A percentile compares a stretch with the other conserved stretches of the same genome.
phyloP scores from a whole-genome alignment of 2,113 vertebrate species.

The Anarrhichthys ocellatus region DNA sequence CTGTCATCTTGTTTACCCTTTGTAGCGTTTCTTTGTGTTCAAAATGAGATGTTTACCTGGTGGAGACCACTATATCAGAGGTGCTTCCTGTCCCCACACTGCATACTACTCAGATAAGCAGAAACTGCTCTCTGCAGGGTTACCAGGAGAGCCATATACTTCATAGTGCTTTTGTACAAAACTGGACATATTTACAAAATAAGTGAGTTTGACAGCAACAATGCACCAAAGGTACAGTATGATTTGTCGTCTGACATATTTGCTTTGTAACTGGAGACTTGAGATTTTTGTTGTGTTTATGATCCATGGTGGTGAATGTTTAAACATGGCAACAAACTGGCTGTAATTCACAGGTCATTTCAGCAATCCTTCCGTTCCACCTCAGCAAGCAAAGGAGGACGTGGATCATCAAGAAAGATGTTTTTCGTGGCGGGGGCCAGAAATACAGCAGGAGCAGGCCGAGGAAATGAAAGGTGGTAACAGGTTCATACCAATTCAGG shows the following conservation, averaged over 20 bases:
- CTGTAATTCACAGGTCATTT: slow-evolving; percentile 83
- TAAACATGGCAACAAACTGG: slow-evolving; percentile 21
- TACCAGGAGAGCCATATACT: not conserved
- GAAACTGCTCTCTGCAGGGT: slow-evolving; percentile 3
- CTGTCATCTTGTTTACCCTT: slow-evolving; percentile 65
- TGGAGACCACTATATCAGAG: slow-evolving; percentile 22
- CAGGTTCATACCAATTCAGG: slow-evolving; percentile 9
- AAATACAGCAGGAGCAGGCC: slow-evolving; percentile 81
- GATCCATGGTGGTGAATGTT: slow-evolving; percentile 2
- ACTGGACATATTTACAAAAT: slow-evolving; percentile 13
- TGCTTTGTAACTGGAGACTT: not conserved
- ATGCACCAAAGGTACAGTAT: slow-evolving; percentile 78
- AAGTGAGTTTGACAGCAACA: slow-evolving; percentile 49
- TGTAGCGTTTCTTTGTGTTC: slow-evolving; percentile 65
- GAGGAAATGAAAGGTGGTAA: slow-evolving; percentile 91
- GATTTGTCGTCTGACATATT: not conserved
- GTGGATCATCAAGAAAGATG: slow-evolving; percentile 87
- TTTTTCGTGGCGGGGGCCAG: slow-evolving; percentile 93
- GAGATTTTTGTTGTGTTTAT: not conserved
- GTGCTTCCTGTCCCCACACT: slow-evolving; percentile 32
- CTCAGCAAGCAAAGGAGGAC: slow-evolving; percentile 77
- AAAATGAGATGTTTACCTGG: slow-evolving; percentile 68
- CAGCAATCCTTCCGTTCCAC: slow-evolving; percentile 79
- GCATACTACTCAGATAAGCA: slow-evolving; percentile 11
- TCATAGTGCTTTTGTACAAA: slow-evolving; percentile 1